phyloP scores from a whole-genome alignment of 2,888 invertebrate genomes.

The Petrolisthes manimaculis region DNA sequence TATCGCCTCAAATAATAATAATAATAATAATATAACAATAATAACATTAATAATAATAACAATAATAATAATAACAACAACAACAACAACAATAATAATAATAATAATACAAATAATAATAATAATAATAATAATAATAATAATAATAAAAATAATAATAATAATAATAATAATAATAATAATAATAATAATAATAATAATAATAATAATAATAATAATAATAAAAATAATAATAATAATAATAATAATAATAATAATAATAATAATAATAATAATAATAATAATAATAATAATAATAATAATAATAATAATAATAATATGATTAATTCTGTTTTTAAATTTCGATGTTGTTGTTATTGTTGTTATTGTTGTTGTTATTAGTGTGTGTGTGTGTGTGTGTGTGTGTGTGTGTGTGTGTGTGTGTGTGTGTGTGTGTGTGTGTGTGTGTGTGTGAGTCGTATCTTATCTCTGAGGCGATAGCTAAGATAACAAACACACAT shows the following conservation, averaged over 20 bases:
- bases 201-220: neutral
- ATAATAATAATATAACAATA: neutral
- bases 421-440: neutral
- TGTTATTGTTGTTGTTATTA: no score
- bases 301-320: neutral
- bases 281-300: neutral
- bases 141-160: neutral
- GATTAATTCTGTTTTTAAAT: no score
- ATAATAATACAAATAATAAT: no score
- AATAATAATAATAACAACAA: constrained; percentile 5
- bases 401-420: constrained; percentile 4
- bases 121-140: neutral
- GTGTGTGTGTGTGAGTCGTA: neutral
- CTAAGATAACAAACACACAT: neutral
- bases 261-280: neutral
- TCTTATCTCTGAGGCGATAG: neutral
- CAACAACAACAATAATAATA: no score
- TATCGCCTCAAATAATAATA: neutral
- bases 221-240: no score
- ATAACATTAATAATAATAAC: neutral
- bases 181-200: neutral
- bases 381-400: neutral
- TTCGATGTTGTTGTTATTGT: no score
- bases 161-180: neutral
- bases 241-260: neutral